phyloP scores from a whole-genome alignment of 2,888 invertebrate genomes.

The Apantesis nais region DNA sequence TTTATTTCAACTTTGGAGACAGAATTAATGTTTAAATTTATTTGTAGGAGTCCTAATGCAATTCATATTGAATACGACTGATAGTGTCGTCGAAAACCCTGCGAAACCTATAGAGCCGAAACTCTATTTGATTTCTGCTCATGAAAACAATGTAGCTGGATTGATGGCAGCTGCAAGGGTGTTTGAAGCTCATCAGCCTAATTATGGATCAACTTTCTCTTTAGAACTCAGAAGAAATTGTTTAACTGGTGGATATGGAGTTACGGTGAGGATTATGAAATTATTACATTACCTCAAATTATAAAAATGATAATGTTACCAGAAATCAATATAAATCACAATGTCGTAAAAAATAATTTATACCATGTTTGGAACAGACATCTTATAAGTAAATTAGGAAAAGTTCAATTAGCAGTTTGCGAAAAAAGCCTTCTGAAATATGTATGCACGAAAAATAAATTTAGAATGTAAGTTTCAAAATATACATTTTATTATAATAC shows the following conservation, averaged over 20 bases:
- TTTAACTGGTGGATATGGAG: constrained; percentile 64
- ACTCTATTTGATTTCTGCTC: constrained; percentile 84
- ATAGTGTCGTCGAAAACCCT: constrained; percentile 59
- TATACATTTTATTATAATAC: too few species aligned
- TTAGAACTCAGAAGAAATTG: constrained; percentile 78
- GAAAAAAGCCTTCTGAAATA: neutral
- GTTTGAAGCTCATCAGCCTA: constrained; percentile 85
- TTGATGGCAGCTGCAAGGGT: constrained; percentile 84
- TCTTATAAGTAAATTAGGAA: too few species aligned
- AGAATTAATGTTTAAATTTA: neutral
- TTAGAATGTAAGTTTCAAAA: too few species aligned
- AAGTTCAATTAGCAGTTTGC: too few species aligned
- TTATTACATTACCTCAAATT: neutral
- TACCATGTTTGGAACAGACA: neutral
- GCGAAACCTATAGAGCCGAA: constrained; percentile 72
- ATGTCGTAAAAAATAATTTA: neutral
- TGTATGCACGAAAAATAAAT: too few species aligned
- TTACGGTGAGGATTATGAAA: constrained; percentile 69
- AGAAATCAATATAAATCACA: neutral
- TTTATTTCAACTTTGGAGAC: neutral
- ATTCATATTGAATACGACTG: constrained; percentile 80
- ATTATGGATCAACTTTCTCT: constrained; percentile 83
- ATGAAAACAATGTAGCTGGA: constrained; percentile 88
- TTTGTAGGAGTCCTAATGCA: constrained; percentile 77
- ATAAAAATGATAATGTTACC: neutral